A percentile compares a stretch with the other conserved stretches of the same genome.
Conservation (phyloP, 2,797 vertebrate genomes). For the Pelochelys cantorii region DNA sequence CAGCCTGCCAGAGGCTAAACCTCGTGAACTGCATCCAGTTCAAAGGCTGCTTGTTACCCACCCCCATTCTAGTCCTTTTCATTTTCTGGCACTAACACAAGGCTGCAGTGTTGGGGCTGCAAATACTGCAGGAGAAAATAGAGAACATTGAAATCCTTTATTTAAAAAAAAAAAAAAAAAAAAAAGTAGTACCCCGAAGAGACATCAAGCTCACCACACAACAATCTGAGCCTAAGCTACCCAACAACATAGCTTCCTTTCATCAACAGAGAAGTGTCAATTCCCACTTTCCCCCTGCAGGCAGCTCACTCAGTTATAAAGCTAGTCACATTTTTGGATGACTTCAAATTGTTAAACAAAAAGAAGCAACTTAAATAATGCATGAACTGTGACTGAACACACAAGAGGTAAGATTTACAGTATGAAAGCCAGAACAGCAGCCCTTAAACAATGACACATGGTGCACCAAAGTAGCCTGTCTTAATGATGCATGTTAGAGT, state of each 20-base stretch:
- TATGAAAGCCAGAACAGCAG: slow-evolving; percentile 28
- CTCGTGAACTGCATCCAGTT: too few species aligned
- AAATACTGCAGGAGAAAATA: slow-evolving; percentile 26
- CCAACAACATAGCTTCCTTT: slow-evolving; percentile 42
- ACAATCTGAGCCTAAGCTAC: background rate
- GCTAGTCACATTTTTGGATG: slow-evolving; percentile 58
- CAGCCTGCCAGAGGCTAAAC: too few species aligned
- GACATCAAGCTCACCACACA: slow-evolving; percentile 38
- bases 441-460: background rate
- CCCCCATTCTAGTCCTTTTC: background rate
- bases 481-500: background rate
- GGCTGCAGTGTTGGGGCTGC: slow-evolving; percentile 37
- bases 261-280: slow-evolving; percentile 48
- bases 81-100: slow-evolving; percentile 55
- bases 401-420: background rate
- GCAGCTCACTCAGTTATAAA: slow-evolving; percentile 42
- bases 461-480: background rate
- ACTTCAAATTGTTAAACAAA: slow-evolving; percentile 59
- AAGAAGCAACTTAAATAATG: slow-evolving; percentile 66
- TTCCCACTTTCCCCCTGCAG: slow-evolving; percentile 49
- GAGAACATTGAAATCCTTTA: background rate
- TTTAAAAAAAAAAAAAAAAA: too few species aligned
- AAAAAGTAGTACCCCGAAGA: background rate
- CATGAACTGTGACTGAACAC: slow-evolving; percentile 47
- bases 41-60: too few species aligned